Percentiles rank a stretch among this genome's conserved stretches.
These are phyloP conservation scores for Pseudopodoces humilis DNA, from an alignment of 2,113 vertebrate species.

Conservation along the genomic window DNA sequence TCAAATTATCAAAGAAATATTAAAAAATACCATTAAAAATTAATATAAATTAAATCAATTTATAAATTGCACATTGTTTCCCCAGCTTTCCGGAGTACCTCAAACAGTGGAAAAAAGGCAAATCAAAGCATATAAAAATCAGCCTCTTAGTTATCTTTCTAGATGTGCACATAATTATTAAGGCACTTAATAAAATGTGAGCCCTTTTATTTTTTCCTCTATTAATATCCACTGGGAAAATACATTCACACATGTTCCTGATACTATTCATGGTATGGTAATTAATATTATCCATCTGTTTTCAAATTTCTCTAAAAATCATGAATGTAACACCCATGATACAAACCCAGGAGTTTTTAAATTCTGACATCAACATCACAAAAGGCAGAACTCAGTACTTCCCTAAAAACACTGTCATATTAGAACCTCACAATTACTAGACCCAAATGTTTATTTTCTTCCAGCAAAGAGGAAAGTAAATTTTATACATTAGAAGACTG, in stretches of 20 bases:
- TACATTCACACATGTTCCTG: not conserved
- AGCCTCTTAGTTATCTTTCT: not conserved
- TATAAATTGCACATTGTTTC: not conserved
- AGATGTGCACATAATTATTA: not conserved
- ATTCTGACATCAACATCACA: not conserved
- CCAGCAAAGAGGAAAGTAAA: not conserved
- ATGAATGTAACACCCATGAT: not conserved
- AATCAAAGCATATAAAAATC: not conserved
- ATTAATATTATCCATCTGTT: not conserved
- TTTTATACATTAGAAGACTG: not conserved
- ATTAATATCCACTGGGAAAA: slow-evolving; percentile 14
- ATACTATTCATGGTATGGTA: not conserved
- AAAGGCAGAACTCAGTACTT: not conserved
- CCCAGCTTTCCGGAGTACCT: not conserved
- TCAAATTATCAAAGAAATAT: not conserved
- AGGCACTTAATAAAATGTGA: not conserved
- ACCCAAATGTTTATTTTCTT: not conserved
- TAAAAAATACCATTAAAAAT: not conserved
- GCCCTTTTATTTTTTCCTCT: not conserved
- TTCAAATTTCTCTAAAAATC: slow-evolving; percentile 23
- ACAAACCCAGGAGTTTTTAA: not conserved
- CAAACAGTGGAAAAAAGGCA: not conserved
- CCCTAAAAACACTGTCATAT: not conserved
- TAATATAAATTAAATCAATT: not conserved
- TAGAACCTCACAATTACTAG: not conserved